Percentiles rank a stretch among this genome's conserved stretches.
These are phyloP conservation scores for Hemichromis elongatus DNA, from an alignment of 2,113 vertebrate genomes.

Conservation along the genomic window DNA sequence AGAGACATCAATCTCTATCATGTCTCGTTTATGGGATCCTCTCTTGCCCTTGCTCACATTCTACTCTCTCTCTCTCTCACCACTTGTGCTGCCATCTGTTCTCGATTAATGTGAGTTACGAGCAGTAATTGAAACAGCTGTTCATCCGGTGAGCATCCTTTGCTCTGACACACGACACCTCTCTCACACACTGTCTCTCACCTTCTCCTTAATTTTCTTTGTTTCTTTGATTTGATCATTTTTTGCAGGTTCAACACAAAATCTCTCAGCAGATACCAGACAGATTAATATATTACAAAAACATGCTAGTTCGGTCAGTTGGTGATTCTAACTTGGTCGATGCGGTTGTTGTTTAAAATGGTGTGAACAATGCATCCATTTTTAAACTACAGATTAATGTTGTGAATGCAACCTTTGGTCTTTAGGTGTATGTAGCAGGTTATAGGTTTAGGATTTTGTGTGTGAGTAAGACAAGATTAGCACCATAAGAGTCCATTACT, in stretches of 20 bases:
- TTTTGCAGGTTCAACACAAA: not conserved
- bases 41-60: not conserved
- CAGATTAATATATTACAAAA: not conserved
- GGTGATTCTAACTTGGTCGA: not conserved
- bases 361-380: not conserved
- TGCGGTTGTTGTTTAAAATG: not conserved
- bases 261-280: not conserved
- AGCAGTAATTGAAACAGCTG: constrained; percentile 72
- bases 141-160: constrained; percentile 49
- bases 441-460: not conserved
- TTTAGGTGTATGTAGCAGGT: not conserved
- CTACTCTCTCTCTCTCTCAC: not conserved
- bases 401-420: no score
- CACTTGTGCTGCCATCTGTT: constrained; percentile 65
- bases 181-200: not conserved
- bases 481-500: not conserved
- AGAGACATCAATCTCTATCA: constrained; percentile 61
- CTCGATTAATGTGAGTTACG: constrained; percentile 70
- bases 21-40: constrained; percentile 19
- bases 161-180: constrained; percentile 13
- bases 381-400: no score
- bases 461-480: not conserved
- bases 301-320: not conserved
- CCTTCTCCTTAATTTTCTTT: not conserved
- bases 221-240: not conserved